Evolutionary conservation across 2,797 vertebrate genomes (phyloP).

Genomic region (Ceyx erithaca): DNA sequence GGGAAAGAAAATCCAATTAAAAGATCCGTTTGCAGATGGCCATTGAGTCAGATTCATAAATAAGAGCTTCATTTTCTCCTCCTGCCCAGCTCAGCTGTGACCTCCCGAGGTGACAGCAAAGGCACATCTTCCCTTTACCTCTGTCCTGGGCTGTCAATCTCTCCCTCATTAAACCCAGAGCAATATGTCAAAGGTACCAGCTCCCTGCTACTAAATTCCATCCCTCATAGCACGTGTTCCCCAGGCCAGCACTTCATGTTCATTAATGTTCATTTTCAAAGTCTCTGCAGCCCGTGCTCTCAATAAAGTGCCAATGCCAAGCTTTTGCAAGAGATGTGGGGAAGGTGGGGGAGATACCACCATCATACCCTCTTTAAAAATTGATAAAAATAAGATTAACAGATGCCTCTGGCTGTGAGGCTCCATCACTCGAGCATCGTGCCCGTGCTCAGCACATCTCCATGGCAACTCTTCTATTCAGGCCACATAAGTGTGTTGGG

Average conservation of each 20-base stretch:
- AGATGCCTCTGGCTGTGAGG: conserved; percentile 45
- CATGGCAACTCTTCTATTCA: conserved; percentile 50
- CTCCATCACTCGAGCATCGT: not conserved
- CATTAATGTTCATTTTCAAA: conserved; percentile 2
- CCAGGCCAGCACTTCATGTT: not conserved
- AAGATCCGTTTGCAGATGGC: not conserved
- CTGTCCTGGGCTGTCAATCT: not conserved
- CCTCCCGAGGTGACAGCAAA: not conserved
- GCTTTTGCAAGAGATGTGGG: not conserved
- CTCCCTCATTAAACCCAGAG: not conserved
- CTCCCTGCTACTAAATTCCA: conserved; percentile 20
- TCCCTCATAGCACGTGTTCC: not conserved
- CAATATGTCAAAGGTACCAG: conserved; percentile 33
- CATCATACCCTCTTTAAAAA: conserved; percentile 17
- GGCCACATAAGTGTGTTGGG: not conserved
- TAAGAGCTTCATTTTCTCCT: not conserved
- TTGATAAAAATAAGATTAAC: conserved; percentile 48
- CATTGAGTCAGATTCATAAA: not conserved
- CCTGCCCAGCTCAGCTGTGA: not conserved
- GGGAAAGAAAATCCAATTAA: not conserved
- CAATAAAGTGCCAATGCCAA: not conserved
- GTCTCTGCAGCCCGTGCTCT: not conserved
- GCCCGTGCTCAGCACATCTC: conserved; percentile 29
- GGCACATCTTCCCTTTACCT: not conserved
- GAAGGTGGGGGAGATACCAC: not conserved